Evolutionary conservation across 2,797 vertebrate genomes (phyloP), one percentile per base, ranked within the genome.

Genomic region (Halcyon smyrnensis): DNA sequence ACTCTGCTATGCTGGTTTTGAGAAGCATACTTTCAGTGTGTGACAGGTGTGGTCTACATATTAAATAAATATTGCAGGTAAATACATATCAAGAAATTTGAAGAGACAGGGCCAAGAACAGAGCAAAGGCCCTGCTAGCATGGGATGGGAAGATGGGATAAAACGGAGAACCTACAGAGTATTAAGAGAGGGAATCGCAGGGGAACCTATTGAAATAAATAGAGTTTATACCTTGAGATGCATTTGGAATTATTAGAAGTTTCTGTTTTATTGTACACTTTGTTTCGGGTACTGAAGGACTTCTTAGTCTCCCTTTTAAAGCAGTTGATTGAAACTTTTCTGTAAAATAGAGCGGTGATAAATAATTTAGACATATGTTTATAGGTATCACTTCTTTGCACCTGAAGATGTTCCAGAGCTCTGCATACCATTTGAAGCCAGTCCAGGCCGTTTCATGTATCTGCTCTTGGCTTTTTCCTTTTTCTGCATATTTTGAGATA

Each of bases 11-110:
- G 53, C 45, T 70, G 51, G 2, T 45, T 93, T 30, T 23, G 57
- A 24, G 70, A 15, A 77, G 37, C 1, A 0, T 32, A 24, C 18
- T 51, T 13, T 15, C 53, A 24, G 7, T 34, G 21, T 36, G 41
- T 39, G 65, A 15, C 12, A 9, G 0, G 0, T 32, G 13, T 13
- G 20, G 11, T 20, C 45, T 69, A 3, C 6, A 3, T 2, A 12
- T 46, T 4, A 15, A 60, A 60, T 64, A 70, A 63, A 51, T 15
- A 37, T 4, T 51, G 41, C 21, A 3, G 27, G 21, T 17, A 28
- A 60, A 56, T 5, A 5, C 20, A 0, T 6, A 6, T 2, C 4
- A 36, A 39, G 46, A 57, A 46, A 13, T 20, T 20, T 1, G 32
- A 79, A 28, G 20, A 46, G 27, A 36, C 17, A 24, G 36, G 48